These are phyloP conservation scores for Halichondria panicea DNA, from an alignment of 37 sponge, comb jelly and placozoan species.

Conservation along the genomic window DNA sequence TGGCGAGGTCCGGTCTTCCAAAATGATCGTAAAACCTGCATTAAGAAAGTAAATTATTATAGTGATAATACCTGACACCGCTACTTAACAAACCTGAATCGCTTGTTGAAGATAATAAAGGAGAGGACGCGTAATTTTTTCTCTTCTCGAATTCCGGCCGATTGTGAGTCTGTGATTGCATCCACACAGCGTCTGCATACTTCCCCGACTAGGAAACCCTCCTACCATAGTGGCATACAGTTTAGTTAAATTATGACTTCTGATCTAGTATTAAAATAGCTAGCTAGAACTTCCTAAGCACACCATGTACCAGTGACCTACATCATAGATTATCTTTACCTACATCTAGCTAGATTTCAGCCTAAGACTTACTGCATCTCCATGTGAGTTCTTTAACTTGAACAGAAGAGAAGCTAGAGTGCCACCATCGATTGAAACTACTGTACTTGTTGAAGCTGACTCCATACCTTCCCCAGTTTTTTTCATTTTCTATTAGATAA, in stretches of 20 bases:
- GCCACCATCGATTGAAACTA: conserved; percentile 28
- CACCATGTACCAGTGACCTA: background rate
- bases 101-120: conserved; percentile 4
- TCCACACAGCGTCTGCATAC: conserved; percentile 19
- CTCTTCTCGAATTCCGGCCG: conserved; percentile 35
- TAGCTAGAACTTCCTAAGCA: too few relatives aligned
- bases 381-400: conserved; percentile 54
- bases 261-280: background rate
- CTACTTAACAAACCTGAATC: conserved; percentile 18
- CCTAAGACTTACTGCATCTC: conserved; percentile 56
- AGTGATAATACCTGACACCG: background rate
- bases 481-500: too few relatives aligned
- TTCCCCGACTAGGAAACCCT: conserved; percentile 57
- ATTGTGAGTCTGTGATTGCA: conserved; percentile 63
- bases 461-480: too few relatives aligned
- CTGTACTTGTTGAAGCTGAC: too few relatives aligned
- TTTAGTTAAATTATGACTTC: background rate
- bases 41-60: background rate
- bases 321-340: background rate
- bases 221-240: conserved; percentile 12
- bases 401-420: conserved; percentile 59
- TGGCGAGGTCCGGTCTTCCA: conserved; percentile 25
- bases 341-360: background rate
- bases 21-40: conserved; percentile 52
- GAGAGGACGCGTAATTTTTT: conserved; percentile 45